Evolutionary conservation across 2,888 invertebrate genomes (phyloP).

Genomic region (Drosophila algonquin): DNA sequence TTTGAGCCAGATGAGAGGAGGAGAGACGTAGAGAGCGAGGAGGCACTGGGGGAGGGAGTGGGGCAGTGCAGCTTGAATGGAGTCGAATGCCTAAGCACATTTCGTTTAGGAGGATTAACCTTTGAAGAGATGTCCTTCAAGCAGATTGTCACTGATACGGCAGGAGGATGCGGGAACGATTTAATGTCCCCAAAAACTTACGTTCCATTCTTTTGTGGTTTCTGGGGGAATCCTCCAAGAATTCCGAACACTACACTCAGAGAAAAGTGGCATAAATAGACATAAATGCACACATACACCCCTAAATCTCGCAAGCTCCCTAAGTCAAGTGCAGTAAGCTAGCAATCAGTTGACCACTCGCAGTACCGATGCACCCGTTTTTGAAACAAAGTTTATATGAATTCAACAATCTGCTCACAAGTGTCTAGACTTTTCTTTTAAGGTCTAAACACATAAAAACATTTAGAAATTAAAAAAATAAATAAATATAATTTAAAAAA

Average conservation of each 20-base stretch:
- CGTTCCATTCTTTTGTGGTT: slow-evolving; percentile 21
- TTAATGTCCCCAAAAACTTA: not conserved
- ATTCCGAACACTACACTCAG: not conserved
- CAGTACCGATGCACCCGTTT: too few species aligned
- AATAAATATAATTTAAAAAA: too few species aligned
- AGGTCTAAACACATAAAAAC: too few species aligned
- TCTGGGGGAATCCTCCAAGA: not conserved
- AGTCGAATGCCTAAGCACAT: slow-evolving; percentile 29
- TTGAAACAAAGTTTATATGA: too few species aligned
- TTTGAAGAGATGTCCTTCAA: slow-evolving; percentile 23
- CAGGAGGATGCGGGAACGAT: too few species aligned
- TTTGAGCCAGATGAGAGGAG: slow-evolving; percentile 44
- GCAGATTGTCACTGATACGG: slow-evolving; percentile 15
- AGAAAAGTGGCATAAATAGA: not conserved
- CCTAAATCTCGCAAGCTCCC: too few species aligned
- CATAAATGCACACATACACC: too few species aligned
- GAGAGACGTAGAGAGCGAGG: not conserved
- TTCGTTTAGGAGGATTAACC: slow-evolving; percentile 20
- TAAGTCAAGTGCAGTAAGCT: too few species aligned
- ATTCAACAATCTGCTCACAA: too few species aligned
- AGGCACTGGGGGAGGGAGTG: not conserved
- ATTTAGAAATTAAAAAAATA: too few species aligned
- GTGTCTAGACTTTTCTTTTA: too few species aligned
- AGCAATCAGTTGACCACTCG: too few species aligned
- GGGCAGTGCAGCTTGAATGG: slow-evolving; percentile 11